Base-by-base conservation (phyloP, 2,888 invertebrate genomes). In the Linyphia triangularis region DNA sequence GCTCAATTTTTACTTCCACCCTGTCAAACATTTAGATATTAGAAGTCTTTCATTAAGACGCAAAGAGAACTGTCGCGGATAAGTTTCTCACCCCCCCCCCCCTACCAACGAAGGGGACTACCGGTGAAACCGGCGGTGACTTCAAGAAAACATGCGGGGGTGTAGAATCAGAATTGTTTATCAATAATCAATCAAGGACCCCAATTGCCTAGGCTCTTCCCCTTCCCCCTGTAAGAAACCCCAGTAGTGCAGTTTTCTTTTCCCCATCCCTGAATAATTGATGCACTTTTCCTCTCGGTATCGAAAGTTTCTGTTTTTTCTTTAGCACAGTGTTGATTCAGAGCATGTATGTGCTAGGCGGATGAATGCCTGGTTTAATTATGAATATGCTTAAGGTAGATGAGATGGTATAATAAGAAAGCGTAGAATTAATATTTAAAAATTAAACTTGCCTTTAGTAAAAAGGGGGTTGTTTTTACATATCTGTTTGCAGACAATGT, bases 141-240 rank as follows among this genome's bases (percentile, higher is more conserved):
- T 65, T 43, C 67, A 28, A 30, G 43, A 13, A 51, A 19, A 7
- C 37, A 16, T 13, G 24, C 3, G 57, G 43, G 16, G 65, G 10
- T 28, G 33, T 59, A 28, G 37, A 79, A 59, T n/a, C 65, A 70
- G 73, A 88, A 88, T 88, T 88, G 86, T 88, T 88, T 88, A 88
- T 88, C 86, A 88, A 88, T 88, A 88, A 88, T 88, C 86, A 88
- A 88, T 88, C 81, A 88, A 88, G 86, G 67, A 51, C 5, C 69
- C 81, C 81, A 81, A 88, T 88, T 81, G 78, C 63, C 37, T 72
- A 28, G 85, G 70, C 24, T 43, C 33, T 51, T 13, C 28, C 33
- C 19, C 13, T 28, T 16, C 59, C 40, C 51, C 72, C 77, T 51
- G 57, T n/a, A 19, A 37, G 19, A 57, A 13, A 43, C 63, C 26